Conservation (phyloP, 2,888 invertebrate genomes). For the Leucophenga montana region DNA sequence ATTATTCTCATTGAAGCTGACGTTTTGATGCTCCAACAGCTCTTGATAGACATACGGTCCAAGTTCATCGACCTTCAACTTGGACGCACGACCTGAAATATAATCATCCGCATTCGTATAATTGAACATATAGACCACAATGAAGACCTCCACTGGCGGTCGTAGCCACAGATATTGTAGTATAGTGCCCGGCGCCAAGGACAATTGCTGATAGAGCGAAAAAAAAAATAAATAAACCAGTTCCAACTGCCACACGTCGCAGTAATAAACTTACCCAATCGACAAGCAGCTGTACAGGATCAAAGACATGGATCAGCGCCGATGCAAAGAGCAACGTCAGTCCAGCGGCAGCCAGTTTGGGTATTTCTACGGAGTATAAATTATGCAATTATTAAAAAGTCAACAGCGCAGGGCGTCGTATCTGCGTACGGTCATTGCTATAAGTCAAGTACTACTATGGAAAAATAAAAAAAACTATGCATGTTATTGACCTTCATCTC, state of each 20-base stretch:
- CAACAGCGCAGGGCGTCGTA: too few relatives aligned
- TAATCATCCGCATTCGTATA: slow-evolving; percentile 85
- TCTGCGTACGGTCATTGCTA: too few relatives aligned
- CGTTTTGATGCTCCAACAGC: slow-evolving; percentile 79
- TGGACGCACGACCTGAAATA: slow-evolving; percentile 77
- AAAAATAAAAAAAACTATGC: too few relatives aligned
- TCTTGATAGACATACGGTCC: slow-evolving; percentile 90
- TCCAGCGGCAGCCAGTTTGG: slow-evolving; percentile 65
- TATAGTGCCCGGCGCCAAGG: slow-evolving; percentile 76
- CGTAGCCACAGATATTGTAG: slow-evolving; percentile 78
- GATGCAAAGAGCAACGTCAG: slow-evolving; percentile 63
- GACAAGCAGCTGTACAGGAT: slow-evolving; percentile 65
- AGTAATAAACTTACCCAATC: slow-evolving; percentile 69
- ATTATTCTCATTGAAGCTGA: slow-evolving; percentile 77
- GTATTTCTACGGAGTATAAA: slow-evolving; percentile 58
- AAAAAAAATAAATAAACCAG: not conserved
- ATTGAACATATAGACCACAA: slow-evolving; percentile 84
- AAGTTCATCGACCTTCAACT: slow-evolving; percentile 80
- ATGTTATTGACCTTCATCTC: too few relatives aligned
- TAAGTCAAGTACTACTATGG: too few relatives aligned
- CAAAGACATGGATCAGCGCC: slow-evolving; percentile 57
- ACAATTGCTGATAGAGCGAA: slow-evolving; percentile 59
- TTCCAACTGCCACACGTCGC: not conserved
- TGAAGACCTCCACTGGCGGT: slow-evolving; percentile 79
- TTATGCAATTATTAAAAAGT: slow-evolving; percentile 20